phyloP scores from a whole-genome alignment of 1,140 invertebrate species.

The Vanessa atalanta region DNA sequence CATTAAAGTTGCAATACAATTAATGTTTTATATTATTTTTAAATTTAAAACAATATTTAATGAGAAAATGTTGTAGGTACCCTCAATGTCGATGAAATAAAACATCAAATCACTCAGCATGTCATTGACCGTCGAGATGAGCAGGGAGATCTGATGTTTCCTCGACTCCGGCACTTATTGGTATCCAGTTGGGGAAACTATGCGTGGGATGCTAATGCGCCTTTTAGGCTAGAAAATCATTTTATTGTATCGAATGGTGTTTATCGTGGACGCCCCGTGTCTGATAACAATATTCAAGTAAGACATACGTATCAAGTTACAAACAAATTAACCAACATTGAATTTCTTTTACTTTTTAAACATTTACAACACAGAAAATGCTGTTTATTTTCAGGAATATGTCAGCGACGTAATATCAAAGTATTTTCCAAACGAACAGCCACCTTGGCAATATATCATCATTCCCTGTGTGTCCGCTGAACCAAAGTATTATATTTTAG shows the following conservation, averaged over 20 bases:
- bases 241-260: constrained; percentile 83
- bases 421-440: constrained; percentile 84
- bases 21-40: background rate
- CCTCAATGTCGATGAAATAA: constrained; percentile 75
- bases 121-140: constrained; percentile 82
- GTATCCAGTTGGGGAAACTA: constrained; percentile 85
- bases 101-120: constrained; percentile 74
- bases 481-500: constrained; percentile 86
- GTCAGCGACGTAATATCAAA: constrained; percentile 90
- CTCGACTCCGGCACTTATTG: constrained; percentile 82
- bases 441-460: constrained; percentile 91
- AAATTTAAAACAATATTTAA: too few relatives aligned
- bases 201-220: constrained; percentile 82
- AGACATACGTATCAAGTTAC: constrained; percentile 5
- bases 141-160: constrained; percentile 81
- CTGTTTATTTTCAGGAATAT: constrained; percentile 83
- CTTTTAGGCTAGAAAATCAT: constrained; percentile 87
- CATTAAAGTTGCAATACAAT: too few relatives aligned
- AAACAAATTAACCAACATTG: background rate
- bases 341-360: background rate
- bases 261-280: constrained; percentile 85
- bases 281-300: constrained; percentile 88
- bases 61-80: constrained; percentile 45
- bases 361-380: background rate
- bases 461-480: constrained; percentile 83